phyloP scores from a whole-genome alignment of 2,888 invertebrate species.

The Laothoe populi region DNA sequence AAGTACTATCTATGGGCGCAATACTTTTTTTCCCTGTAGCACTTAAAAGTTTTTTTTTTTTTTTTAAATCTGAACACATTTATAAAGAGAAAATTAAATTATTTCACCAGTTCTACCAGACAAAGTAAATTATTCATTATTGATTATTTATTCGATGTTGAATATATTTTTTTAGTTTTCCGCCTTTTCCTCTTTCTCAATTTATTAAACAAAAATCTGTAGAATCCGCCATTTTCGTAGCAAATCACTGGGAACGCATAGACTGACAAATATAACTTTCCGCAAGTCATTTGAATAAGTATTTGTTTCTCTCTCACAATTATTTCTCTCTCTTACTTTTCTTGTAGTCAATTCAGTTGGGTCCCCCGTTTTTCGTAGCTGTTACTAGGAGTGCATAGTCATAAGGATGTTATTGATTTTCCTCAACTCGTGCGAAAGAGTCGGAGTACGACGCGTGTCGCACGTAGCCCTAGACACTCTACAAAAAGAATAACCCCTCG shows the following conservation, averaged over 20 bases:
- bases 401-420: constrained; percentile 53
- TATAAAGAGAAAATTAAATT: too few species aligned
- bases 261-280: neutral
- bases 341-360: constrained; percentile 34
- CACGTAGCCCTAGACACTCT: neutral
- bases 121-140: too few species aligned
- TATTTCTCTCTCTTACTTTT: neutral
- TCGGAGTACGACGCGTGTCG: constrained; percentile 1
- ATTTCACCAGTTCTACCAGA: too few species aligned
- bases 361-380: constrained; percentile 70
- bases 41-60: too few species aligned
- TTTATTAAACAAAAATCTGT: neutral
- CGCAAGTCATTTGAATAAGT: neutral
- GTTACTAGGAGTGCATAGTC: constrained; percentile 56
- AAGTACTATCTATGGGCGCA: too few species aligned
- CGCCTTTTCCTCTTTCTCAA: too few species aligned
- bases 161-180: too few species aligned
- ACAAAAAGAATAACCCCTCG: too few species aligned
- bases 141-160: too few species aligned
- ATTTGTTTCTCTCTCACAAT: too few species aligned
- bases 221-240: neutral
- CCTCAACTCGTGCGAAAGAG: constrained; percentile 25
- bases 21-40: too few species aligned
- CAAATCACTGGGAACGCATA: neutral
- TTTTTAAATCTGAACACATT: too few species aligned